phyloP scores from a whole-genome alignment of 1,140 invertebrate species.

The Lasioglossum albipes region DNA sequence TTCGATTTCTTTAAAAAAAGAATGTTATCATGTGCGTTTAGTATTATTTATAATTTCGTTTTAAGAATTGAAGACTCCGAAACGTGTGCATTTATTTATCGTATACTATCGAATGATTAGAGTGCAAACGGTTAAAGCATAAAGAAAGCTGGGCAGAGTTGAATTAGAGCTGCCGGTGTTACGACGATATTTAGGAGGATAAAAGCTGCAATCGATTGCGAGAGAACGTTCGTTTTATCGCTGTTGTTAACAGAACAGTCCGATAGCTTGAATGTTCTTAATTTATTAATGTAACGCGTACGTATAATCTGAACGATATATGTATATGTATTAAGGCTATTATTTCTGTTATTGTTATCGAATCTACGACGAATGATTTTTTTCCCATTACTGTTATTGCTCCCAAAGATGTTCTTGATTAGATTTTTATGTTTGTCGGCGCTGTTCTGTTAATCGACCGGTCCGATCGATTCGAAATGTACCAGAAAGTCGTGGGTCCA shows the following conservation, averaged over 20 bases:
- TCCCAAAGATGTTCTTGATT: conserved; percentile 37
- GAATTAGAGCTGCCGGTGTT: not conserved
- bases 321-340: conserved; percentile 23
- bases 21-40: not conserved
- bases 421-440: conserved; percentile 15
- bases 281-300: conserved; percentile 45
- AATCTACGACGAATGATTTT: conserved; percentile 47
- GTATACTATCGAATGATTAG: not conserved
- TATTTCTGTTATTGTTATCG: conserved; percentile 62
- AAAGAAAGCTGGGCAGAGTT: not conserved
- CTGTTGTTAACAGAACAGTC: conserved; percentile 56
- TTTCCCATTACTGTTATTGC: conserved; percentile 50
- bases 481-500: conserved; percentile 36
- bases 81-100: conserved; percentile 14
- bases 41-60: not conserved
- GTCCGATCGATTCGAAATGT: conserved; percentile 19
- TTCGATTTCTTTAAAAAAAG: not conserved
- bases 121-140: conserved; percentile 37
- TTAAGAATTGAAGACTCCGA: not conserved
- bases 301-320: conserved; percentile 30
- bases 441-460: conserved; percentile 43
- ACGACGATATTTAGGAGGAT: conserved; percentile 1
- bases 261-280: conserved; percentile 43
- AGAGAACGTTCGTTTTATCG: conserved; percentile 29
- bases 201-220: not conserved